Base-by-base conservation (phyloP, 1,140 invertebrate species). In the Brachionus plicatilis region DNA sequence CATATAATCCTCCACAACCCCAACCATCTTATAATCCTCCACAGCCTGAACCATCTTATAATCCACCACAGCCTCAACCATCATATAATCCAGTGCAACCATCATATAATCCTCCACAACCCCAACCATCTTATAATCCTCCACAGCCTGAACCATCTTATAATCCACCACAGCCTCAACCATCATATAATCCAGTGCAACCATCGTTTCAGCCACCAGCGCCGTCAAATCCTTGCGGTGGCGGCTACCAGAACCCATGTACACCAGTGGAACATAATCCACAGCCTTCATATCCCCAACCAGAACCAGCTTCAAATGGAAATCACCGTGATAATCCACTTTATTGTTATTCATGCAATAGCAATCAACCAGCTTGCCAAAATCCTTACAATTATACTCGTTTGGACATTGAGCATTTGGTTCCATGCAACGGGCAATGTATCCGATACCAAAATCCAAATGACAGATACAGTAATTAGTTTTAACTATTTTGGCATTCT, bases 401-500 rank as follows among this genome's bases (percentile, higher is more conserved):
- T 27, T 82, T 82, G 27, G 33, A 65, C 37, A 50, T 50, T 27
- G 50, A 82, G 41, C 65, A 82, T 45, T 68, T 65, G n/a, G 79
- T 82, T 29, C 79, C 79, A 43, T 82, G 79, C 43, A 82, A 82
- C 27, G 79, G 79, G 3, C 79, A 82, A 65, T 82, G 79, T 27
- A 68, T 82, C 7, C 27, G 65, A 68, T 82, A 82, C 24, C 79
- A 82, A 47, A 82, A 82, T 65, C 79, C 79, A 45, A 82, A 82
- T 82, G 79, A 82, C 12, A 65, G 65, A 60, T 29, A 43, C 17
- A 82, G 79, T 82, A 82, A 82, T 14, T 37, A 20, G 29, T 7
- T 6, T 65, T 37, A 9, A n/a, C 60, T 43, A 43, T 43, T 9
- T 41, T 43, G 1, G 0, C 5, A 12, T 66, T 66, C 11, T 29